These are phyloP conservation scores for Meandrusa payeni DNA, from an alignment of 2,888 invertebrate species.

Conservation along the genomic window DNA sequence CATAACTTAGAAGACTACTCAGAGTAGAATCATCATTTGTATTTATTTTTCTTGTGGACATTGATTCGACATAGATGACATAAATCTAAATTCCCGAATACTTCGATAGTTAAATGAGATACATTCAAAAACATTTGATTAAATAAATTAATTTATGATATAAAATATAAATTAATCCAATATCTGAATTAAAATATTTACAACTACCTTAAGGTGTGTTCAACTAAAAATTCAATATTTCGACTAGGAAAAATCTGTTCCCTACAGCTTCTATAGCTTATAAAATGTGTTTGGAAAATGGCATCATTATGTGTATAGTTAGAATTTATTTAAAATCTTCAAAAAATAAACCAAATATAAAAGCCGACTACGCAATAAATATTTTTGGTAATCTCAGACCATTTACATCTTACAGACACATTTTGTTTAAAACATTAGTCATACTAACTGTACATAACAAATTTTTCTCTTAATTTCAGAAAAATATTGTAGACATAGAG, in stretches of 20 bases:
- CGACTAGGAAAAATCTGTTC: slow-evolving; percentile 8
- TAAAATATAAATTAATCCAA: slow-evolving; percentile 1
- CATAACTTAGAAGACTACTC: too few relatives aligned
- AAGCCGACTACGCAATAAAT: slow-evolving; percentile 28
- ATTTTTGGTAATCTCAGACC: slow-evolving; percentile 32
- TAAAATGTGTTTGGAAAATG: background rate
- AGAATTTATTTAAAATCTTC: slow-evolving; percentile 4
- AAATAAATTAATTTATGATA: too few relatives aligned
- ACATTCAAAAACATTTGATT: too few relatives aligned
- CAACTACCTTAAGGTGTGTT: slow-evolving; percentile 9
- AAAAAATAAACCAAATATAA: slow-evolving; percentile 7
- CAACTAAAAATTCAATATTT: too few relatives aligned
- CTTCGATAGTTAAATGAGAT: too few relatives aligned
- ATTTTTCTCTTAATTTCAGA: slow-evolving; percentile 41
- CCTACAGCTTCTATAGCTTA: background rate
- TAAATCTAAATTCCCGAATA: too few relatives aligned
- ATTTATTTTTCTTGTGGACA: too few relatives aligned
- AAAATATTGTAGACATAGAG: slow-evolving; percentile 61
- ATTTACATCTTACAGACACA: slow-evolving; percentile 10
- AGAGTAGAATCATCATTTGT: too few relatives aligned
- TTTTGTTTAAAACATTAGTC: background rate
- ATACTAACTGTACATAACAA: slow-evolving; percentile 32
- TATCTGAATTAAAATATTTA: slow-evolving; percentile 19
- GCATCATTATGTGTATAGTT: slow-evolving; percentile 7
- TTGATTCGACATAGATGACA: too few relatives aligned